A percentile compares a stretch with the other conserved stretches of the same genome.
Evolutionary conservation across 2,888 invertebrate species (phyloP).

Genomic region (Hydrotaea cyrtoneurina): DNA sequence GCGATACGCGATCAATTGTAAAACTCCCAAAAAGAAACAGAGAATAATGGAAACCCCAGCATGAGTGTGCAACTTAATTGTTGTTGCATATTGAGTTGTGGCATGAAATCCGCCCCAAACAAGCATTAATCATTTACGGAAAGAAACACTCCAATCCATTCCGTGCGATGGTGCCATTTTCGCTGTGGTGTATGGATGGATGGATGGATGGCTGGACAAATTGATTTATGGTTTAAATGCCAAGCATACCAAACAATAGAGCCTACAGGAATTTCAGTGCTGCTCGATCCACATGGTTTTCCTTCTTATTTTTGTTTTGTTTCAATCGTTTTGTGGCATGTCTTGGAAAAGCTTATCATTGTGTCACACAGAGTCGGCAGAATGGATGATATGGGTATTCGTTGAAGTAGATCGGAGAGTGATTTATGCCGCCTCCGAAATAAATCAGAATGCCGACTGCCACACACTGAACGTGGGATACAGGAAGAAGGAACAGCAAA

Average conservation of each 20-base stretch:
- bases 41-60: neutral
- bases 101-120: neutral
- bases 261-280: neutral
- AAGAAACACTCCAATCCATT: neutral
- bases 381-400: neutral
- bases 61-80: slow-evolving; percentile 33
- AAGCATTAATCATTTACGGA: slow-evolving; percentile 32
- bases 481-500: slow-evolving; percentile 2
- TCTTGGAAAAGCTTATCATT: neutral
- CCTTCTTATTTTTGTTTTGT: neutral
- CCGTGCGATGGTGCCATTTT: neutral
- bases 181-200: too few species aligned
- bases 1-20: neutral
- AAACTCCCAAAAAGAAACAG: neutral
- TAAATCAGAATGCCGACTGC: slow-evolving; percentile 29
- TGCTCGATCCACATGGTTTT: neutral
- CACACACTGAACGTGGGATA: neutral
- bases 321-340: neutral
- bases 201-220: too few species aligned
- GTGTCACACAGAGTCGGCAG: neutral
- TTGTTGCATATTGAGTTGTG: slow-evolving; percentile 4
- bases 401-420: neutral
- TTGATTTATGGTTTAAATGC: slow-evolving; percentile 42
- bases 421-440: slow-evolving; percentile 9
- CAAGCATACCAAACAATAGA: neutral